Percentiles rank a stretch among this genome's conserved stretches.
phyloP scores from a whole-genome alignment of 1,140 invertebrate genomes.

The Eumeta japonica region DNA sequence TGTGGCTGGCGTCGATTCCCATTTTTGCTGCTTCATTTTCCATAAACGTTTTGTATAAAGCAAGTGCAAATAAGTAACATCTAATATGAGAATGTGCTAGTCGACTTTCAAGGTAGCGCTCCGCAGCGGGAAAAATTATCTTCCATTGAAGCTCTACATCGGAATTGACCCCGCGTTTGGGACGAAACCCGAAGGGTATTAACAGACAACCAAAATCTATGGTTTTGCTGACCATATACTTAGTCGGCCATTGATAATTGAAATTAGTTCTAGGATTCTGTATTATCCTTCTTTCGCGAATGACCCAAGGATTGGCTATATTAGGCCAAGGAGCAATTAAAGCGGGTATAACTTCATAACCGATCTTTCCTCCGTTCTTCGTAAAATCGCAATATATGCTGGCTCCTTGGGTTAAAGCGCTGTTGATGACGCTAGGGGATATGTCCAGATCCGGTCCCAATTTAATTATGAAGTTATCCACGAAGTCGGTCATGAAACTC shows the following conservation, averaged over 20 bases:
- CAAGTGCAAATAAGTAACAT: conserved; percentile 65
- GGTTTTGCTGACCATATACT: conserved; percentile 64
- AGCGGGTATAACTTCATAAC: conserved; percentile 65
- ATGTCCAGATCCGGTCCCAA: conserved; percentile 58
- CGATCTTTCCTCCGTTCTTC: conserved; percentile 37
- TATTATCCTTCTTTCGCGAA: conserved; percentile 55
- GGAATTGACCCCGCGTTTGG: conserved; percentile 59
- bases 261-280: conserved; percentile 58
- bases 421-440: conserved; percentile 39
- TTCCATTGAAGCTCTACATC: conserved; percentile 71
- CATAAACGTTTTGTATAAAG: conserved; percentile 68
- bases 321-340: conserved; percentile 66
- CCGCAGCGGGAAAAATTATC: conserved; percentile 69
- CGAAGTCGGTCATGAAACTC: conserved; percentile 64
- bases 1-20: conserved; percentile 64
- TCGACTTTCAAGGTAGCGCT: conserved; percentile 69
- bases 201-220: conserved; percentile 67
- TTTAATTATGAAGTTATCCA: conserved; percentile 58
- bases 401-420: conserved; percentile 58
- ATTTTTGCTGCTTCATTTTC: conserved; percentile 59
- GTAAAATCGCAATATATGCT: conserved; percentile 60
- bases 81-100: conserved; percentile 68
- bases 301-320: conserved; percentile 64
- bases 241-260: conserved; percentile 66
- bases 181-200: conserved; percentile 65